Evolutionary conservation across 2,113 vertebrate genomes (phyloP).

Genomic region (Eulemur rufifrons): DNA sequence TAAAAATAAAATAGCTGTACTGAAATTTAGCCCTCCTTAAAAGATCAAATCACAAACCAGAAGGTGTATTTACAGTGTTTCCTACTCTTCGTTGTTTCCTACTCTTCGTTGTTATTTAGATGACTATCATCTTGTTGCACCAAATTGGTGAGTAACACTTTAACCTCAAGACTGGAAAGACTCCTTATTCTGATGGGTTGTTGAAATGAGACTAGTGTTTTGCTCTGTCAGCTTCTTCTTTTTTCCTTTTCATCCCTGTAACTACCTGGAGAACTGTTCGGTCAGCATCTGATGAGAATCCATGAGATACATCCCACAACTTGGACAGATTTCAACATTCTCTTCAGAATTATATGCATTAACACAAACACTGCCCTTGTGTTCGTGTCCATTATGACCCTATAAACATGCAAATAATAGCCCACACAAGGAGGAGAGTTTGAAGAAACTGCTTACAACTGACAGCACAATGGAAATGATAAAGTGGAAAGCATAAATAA

Average conservation of each 20-base stretch:
- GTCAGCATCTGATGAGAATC: too few relatives aligned
- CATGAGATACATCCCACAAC: background rate
- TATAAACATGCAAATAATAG: background rate
- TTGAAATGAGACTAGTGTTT: background rate
- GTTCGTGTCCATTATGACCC: background rate
- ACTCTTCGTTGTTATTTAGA: background rate
- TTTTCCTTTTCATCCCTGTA: too few relatives aligned
- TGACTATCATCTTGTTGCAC: background rate
- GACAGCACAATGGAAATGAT: background rate
- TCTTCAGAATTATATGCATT: background rate
- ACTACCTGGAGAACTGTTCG: too few relatives aligned
- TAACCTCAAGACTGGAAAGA: background rate
- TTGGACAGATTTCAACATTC: background rate
- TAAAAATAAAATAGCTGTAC: background rate
- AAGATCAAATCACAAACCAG: background rate
- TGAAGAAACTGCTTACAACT: background rate
- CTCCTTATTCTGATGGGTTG: background rate
- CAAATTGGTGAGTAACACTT: background rate
- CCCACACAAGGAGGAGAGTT: background rate
- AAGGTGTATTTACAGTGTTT: background rate
- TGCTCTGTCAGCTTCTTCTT: background rate
- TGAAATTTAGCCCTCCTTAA: background rate
- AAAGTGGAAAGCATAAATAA: background rate
- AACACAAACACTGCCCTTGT: background rate
- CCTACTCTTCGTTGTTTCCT: background rate